Conservation (phyloP, 2,888 invertebrate species). For the Epinotia demarniana region DNA sequence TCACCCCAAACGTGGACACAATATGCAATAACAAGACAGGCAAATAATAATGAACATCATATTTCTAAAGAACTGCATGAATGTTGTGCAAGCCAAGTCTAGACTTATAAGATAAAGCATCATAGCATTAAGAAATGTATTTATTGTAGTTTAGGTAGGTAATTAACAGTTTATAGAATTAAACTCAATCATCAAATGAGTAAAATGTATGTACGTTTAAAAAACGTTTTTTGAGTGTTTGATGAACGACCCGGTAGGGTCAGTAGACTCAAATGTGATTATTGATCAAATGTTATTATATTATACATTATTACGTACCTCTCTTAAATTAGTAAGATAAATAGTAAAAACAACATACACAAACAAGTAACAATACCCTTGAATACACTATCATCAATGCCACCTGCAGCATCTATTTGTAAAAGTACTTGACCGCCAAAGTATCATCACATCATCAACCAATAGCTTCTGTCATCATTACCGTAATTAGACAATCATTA, state of each 20-base stretch:
- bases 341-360: not conserved
- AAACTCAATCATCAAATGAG: not conserved
- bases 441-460: slow-evolving; percentile 17
- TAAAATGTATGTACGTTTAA: not conserved
- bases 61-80: not conserved
- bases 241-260: too few species aligned
- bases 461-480: slow-evolving; percentile 15
- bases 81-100: slow-evolving; percentile 3
- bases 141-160: not conserved
- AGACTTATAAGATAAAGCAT: not conserved
- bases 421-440: slow-evolving; percentile 19
- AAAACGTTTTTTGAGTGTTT: not conserved
- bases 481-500: slow-evolving; percentile 31
- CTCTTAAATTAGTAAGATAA: too few species aligned
- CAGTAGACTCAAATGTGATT: too few species aligned
- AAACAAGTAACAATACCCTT: not conserved
- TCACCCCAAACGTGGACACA: slow-evolving; percentile 29
- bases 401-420: not conserved
- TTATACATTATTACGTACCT: too few species aligned
- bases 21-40: slow-evolving; percentile 7
- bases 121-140: not conserved
- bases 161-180: not conserved
- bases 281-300: too few species aligned
- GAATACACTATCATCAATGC: not conserved
- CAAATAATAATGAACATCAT: slow-evolving; percentile 2